phyloP scores from a whole-genome alignment of 1,140 invertebrate species.

The Asobara japonica region DNA sequence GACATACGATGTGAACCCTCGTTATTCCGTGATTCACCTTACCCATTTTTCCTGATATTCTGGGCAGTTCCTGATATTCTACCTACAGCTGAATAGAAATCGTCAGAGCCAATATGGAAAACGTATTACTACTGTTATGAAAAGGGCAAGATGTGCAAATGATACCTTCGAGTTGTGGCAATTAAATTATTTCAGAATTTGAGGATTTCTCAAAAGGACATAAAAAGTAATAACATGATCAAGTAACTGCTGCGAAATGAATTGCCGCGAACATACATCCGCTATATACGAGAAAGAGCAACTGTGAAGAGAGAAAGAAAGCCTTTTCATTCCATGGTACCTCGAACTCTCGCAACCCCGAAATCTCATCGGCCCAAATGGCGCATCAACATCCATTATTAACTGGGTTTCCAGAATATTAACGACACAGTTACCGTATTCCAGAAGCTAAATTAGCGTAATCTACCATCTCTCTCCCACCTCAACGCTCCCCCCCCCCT shows the following conservation, averaged over 20 bases:
- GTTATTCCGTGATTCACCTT: conserved; percentile 9
- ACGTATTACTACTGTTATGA: not conserved
- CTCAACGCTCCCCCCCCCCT: conserved; percentile 4
- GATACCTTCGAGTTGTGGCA: not conserved
- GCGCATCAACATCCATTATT: conserved; percentile 67
- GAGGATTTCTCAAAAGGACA: not conserved
- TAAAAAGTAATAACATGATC: not conserved
- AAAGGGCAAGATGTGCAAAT: not conserved
- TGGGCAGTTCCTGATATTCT: not conserved
- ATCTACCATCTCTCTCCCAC: conserved; percentile 37
- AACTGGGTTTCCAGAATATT: conserved; percentile 60
- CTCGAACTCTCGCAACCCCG: conserved; percentile 58
- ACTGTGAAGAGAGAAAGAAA: not conserved
- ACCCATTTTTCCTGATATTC: not conserved
- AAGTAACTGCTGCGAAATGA: conserved; percentile 13
- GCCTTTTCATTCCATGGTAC: conserved; percentile 19
- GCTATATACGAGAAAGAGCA: not conserved
- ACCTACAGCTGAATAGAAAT: not conserved
- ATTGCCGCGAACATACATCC: not conserved
- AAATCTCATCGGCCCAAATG: conserved; percentile 68
- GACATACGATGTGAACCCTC: conserved; percentile 19
- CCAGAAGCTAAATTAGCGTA: conserved; percentile 66
- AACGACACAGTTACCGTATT: conserved; percentile 67
- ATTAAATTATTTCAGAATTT: not conserved
- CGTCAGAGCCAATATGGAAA: not conserved